Conservation (phyloP, 2,888 invertebrate species). For the Ephialtes manifestator region DNA sequence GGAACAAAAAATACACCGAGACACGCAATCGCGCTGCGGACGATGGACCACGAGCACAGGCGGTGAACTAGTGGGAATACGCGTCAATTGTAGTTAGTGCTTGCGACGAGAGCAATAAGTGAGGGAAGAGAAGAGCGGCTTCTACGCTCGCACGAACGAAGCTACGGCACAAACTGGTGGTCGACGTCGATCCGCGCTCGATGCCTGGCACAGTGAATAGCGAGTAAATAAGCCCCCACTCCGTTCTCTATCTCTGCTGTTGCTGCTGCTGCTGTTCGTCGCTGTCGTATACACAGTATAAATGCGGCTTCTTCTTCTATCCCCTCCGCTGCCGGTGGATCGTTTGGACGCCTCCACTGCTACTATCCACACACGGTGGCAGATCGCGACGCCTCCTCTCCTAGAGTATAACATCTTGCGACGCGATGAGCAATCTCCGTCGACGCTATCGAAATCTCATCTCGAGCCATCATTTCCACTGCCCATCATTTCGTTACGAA, state of each 20-base stretch:
- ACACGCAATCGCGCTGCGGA: background rate
- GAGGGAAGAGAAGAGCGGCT: slow-evolving; percentile 17
- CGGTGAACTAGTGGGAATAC: background rate
- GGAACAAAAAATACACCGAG: background rate
- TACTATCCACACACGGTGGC: background rate
- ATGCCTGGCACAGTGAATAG: slow-evolving; percentile 72
- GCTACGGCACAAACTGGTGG: slow-evolving; percentile 72
- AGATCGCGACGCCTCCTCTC: slow-evolving; percentile 7
- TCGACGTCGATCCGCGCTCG: slow-evolving; percentile 68
- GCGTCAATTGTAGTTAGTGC: slow-evolving; percentile 8
- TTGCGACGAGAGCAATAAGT: background rate
- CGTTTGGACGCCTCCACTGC: background rate
- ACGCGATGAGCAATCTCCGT: slow-evolving; percentile 19
- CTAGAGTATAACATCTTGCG: slow-evolving; percentile 2
- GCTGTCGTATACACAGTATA: slow-evolving; percentile 29
- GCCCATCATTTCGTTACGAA: slow-evolving; percentile 9
- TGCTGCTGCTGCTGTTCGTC: slow-evolving; percentile 49
- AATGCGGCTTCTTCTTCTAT: slow-evolving; percentile 48
- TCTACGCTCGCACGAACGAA: slow-evolving; percentile 52
- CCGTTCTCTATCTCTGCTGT: slow-evolving; percentile 50
- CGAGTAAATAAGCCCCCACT: slow-evolving; percentile 72
- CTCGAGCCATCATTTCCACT: background rate
- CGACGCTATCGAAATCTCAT: slow-evolving; percentile 28
- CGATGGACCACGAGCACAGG: background rate
- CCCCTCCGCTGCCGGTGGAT: slow-evolving; percentile 38